Conservation (phyloP, 2,888 invertebrate species). For the Troides aeacus region DNA sequence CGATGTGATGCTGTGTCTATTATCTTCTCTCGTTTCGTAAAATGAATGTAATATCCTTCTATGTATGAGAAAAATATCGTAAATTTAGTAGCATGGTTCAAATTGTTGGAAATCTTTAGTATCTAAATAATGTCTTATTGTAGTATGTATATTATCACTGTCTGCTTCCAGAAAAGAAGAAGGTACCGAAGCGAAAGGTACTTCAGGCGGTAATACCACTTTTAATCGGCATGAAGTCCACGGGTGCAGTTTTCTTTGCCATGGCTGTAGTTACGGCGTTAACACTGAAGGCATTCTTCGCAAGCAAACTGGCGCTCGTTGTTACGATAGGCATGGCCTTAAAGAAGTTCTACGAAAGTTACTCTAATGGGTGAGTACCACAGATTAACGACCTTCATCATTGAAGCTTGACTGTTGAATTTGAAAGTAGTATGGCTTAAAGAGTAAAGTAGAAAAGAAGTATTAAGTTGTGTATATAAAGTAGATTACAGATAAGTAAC, state of each 20-base stretch:
- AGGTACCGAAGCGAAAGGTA: slow-evolving; percentile 81
- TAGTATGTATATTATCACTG: background rate
- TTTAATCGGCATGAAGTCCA: slow-evolving; percentile 84
- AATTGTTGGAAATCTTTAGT: too few relatives aligned
- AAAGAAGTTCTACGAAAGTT: slow-evolving; percentile 82
- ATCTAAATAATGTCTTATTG: too few relatives aligned
- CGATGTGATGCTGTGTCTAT: too few relatives aligned
- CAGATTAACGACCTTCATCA: background rate
- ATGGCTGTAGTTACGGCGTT: slow-evolving; percentile 81
- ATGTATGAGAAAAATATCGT: too few relatives aligned
- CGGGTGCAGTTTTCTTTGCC: slow-evolving; percentile 82
- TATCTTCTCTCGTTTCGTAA: too few relatives aligned
- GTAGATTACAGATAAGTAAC: background rate
- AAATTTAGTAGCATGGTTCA: too few relatives aligned
- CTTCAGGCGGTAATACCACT: slow-evolving; percentile 83
- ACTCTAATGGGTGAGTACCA: slow-evolving; percentile 66
- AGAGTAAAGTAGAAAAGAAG: too few relatives aligned
- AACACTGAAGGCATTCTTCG: slow-evolving; percentile 84
- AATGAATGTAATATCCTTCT: too few relatives aligned
- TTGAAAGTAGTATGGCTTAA: too few relatives aligned
- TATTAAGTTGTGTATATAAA: background rate
- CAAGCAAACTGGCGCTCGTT: slow-evolving; percentile 84
- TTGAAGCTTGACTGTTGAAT: too few relatives aligned
- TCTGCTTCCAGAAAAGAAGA: slow-evolving; percentile 58
- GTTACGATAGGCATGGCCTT: slow-evolving; percentile 81